Percentiles rank a stretch among this genome's conserved stretches.
These are phyloP conservation scores for Drosophila arawakana DNA, from an alignment of 1,140 invertebrate species.

Conservation along the genomic window DNA sequence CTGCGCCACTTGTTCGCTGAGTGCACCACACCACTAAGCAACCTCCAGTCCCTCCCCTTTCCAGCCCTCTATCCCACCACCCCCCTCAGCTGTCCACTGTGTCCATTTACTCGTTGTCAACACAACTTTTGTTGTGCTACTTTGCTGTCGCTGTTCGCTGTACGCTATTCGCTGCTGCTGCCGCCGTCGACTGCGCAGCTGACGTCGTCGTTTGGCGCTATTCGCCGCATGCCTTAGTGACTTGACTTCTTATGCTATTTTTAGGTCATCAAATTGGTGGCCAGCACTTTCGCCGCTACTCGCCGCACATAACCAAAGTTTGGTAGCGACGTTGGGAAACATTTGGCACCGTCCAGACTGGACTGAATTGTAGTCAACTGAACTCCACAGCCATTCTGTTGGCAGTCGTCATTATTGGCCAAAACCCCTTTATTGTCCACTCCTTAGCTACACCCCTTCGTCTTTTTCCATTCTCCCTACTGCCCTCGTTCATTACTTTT, in stretches of 20 bases:
- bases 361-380: constrained; percentile 13
- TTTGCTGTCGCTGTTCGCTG: constrained; percentile 36
- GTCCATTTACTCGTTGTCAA: constrained; percentile 66
- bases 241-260: constrained; percentile 73
- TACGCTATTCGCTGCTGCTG: constrained; percentile 11
- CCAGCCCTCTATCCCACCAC: neutral
- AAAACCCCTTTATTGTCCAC: neutral
- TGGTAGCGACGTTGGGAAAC: constrained; percentile 33
- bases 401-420: constrained; percentile 17
- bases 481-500: constrained; percentile 19
- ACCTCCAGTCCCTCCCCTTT: neutral
- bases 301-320: constrained; percentile 31
- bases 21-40: constrained; percentile 8
- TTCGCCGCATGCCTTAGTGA: constrained; percentile 59
- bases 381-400: constrained; percentile 33
- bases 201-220: constrained; percentile 29
- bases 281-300: constrained; percentile 35
- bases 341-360: constrained; percentile 69
- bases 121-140: constrained; percentile 79
- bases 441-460: neutral
- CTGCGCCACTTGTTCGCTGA: constrained; percentile 22
- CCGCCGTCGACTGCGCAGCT: too few relatives aligned
- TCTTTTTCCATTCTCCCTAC: neutral
- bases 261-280: constrained; percentile 74
- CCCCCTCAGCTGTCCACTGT: neutral